These are phyloP conservation scores for Uropetala carovei DNA, from an alignment of 2,888 invertebrate species.

Conservation along the genomic window DNA sequence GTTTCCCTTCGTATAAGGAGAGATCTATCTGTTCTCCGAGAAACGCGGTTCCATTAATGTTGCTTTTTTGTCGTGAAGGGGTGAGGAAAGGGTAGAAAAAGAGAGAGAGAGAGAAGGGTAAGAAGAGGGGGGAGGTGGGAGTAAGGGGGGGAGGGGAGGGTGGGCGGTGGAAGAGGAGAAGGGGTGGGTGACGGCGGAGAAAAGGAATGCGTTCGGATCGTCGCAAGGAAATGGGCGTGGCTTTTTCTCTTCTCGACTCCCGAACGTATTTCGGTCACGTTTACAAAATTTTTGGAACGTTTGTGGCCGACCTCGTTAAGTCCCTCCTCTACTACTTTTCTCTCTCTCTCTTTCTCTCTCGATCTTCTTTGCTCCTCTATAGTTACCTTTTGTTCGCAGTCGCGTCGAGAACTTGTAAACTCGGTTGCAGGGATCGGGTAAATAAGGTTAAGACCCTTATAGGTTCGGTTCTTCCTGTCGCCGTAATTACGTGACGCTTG, in stretches of 20 bases:
- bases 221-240: slow-evolving; percentile 60
- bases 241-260: slow-evolving; percentile 22
- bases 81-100: no score
- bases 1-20: neutral
- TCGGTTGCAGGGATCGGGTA: slow-evolving; percentile 9
- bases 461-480: neutral
- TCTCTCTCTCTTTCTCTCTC: neutral
- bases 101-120: neutral
- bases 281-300: slow-evolving; percentile 57
- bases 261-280: slow-evolving; percentile 47
- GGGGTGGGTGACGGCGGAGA: neutral
- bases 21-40: neutral
- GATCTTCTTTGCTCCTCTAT: neutral
- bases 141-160: neutral
- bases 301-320: slow-evolving; percentile 47
- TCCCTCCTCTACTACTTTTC: neutral
- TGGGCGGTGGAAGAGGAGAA: neutral
- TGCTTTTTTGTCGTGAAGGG: neutral
- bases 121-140: no score
- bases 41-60: slow-evolving; percentile 23
- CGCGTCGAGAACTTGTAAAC: slow-evolving; percentile 28
- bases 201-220: slow-evolving; percentile 37
- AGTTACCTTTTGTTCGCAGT: slow-evolving; percentile 24
- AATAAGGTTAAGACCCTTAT: slow-evolving; percentile 19
- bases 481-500: neutral